Base-by-base conservation (phyloP, 2,888 invertebrate species). In the Eristalis intricaria region DNA sequence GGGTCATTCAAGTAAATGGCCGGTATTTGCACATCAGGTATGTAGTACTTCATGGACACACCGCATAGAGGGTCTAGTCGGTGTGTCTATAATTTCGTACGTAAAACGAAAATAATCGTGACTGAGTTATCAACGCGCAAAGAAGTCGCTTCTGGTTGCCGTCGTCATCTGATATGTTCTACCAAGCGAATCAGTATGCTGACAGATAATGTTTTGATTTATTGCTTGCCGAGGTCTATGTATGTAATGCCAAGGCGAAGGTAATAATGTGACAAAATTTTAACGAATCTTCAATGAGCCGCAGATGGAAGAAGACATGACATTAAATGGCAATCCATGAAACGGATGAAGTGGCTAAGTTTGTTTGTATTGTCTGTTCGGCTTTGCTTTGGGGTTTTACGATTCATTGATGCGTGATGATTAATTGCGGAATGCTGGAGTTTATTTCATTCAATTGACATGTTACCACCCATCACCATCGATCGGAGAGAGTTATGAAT, bases 241-340 rank as follows among this genome's bases (percentile, higher is more conserved):
- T 79, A 35, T 73, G 79, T 50, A 60, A 43, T 56, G 74, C 74
- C 81, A 81, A 81, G 81, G 81, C 69, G 81, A 81, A 81, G 81
- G 71, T 61, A 73, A 73, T 66, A 66, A 60, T 79, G 71, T 73
- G 73, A 79, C 71, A 50, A 66, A 35, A 32, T 66, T 79, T 79
- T 79, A 26, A 79, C 26, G 79, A 60, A 43, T 65, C 32, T 32
- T 29, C 38, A 71, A 78, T 71, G 70, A 78, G 65, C 71, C 43
- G 2, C 71, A 60, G 13, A 78, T 60, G 60, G 60, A 70, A 64
- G 70, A 56, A 70, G 65, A 22, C 63, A 56, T 64, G 65, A 26
- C 56, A 26, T 50, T 19, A 19, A 50, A 50, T 50, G 50, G 10
- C 50, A 0, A 19, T 50, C 50, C 50, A n/a, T 50, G 50, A 19